phyloP scores from a whole-genome alignment of 2,888 invertebrate species.

The Melolontha melolontha region DNA sequence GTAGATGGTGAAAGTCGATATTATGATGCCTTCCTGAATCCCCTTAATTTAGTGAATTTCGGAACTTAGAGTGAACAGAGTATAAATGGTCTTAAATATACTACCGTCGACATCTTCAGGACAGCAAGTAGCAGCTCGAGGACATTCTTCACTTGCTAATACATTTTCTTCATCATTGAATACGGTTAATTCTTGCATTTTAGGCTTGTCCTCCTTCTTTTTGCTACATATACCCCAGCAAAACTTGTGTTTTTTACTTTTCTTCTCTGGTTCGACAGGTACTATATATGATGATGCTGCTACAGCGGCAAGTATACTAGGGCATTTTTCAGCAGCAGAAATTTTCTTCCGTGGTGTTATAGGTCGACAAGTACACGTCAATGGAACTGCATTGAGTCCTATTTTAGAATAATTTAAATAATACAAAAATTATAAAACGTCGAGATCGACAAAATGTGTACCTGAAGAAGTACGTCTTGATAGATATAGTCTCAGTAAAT shows the following conservation, averaged over 20 bases:
- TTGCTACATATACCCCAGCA: slow-evolving; percentile 9
- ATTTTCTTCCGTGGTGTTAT: slow-evolving; percentile 39
- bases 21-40: too few relatives aligned
- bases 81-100: too few relatives aligned
- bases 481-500: slow-evolving; percentile 24
- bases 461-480: slow-evolving; percentile 8
- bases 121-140: slow-evolving; percentile 1
- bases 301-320: background rate
- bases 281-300: background rate
- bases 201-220: background rate
- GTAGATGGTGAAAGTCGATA: too few relatives aligned
- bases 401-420: background rate
- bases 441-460: background rate
- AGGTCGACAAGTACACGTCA: slow-evolving; percentile 37
- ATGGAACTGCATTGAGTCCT: background rate
- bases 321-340: slow-evolving; percentile 4
- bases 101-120: slow-evolving; percentile 12
- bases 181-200: background rate
- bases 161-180: background rate
- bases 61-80: too few relatives aligned
- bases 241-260: background rate
- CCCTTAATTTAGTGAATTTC: too few relatives aligned
- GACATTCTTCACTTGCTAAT: slow-evolving; percentile 15
- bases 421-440: background rate
- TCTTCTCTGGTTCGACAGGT: background rate